Conservation (phyloP, 2,888 invertebrate species). For the Idaea dimidiata region DNA sequence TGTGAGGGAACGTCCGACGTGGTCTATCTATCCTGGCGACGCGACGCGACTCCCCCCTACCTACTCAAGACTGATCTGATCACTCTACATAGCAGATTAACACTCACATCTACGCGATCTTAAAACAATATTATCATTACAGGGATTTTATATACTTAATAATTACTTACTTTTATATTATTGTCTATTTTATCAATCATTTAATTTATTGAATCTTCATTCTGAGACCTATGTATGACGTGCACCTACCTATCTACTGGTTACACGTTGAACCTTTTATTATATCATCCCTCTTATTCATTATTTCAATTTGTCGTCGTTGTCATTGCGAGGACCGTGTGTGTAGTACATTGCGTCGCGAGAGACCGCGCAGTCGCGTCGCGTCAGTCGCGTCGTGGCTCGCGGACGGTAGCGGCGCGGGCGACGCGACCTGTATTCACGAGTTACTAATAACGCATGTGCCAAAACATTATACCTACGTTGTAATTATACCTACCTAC, state of each 20-base stretch:
- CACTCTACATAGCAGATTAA: constrained; percentile 1
- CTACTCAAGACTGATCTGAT: constrained; percentile 76
- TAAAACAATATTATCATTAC: constrained; percentile 79
- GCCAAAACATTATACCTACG: not conserved
- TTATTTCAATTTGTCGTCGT: too few species aligned
- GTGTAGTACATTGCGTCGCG: not conserved
- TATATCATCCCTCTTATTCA: not conserved
- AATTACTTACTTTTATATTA: constrained; percentile 63
- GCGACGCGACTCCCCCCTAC: constrained; percentile 27
- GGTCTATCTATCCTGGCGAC: constrained; percentile 2
- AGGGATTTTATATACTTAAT: constrained; percentile 80
- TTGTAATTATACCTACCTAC: too few species aligned
- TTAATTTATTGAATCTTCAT: not conserved
- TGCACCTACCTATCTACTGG: not conserved
- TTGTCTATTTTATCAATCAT: not conserved
- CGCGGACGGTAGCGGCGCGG: too few species aligned
- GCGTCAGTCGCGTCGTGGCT: not conserved
- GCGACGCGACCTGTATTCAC: too few species aligned
- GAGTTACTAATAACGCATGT: not conserved
- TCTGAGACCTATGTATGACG: too few species aligned
- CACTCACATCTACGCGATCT: constrained; percentile 48
- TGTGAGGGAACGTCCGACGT: constrained; percentile 21
- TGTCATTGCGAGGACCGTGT: too few species aligned
- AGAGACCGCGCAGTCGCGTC: not conserved
- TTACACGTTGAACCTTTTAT: not conserved